phyloP scores from a whole-genome alignment of 2,797 vertebrate species.

The Chaetophractus vellerosus region DNA sequence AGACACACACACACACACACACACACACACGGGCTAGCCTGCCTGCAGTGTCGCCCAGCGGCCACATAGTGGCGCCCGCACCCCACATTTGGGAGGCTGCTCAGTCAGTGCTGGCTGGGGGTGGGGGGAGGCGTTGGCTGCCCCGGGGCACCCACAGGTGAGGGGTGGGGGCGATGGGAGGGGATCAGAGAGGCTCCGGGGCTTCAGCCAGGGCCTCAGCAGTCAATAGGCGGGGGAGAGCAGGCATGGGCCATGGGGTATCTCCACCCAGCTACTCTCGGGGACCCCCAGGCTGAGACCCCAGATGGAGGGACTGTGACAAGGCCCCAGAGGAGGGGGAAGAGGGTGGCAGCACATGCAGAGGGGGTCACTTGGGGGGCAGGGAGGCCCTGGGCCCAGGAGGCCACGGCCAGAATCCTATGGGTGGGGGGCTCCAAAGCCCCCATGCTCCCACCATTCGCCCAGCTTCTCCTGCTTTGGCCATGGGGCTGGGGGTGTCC shows the following conservation, averaged over 20 bases:
- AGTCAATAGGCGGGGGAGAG: too few species aligned
- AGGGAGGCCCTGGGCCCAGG: too few species aligned
- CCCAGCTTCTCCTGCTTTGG: too few species aligned
- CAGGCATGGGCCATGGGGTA: neutral
- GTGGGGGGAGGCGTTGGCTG: rapidly evolving
- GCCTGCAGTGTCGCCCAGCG: neutral
- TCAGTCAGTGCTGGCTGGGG: rapidly evolving
- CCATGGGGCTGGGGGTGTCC: neutral
- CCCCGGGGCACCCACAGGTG: too few species aligned
- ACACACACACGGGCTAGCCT: rapidly evolving
- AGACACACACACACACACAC: neutral
- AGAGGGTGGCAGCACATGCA: too few species aligned
- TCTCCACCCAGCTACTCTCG: neutral
- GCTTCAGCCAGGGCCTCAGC: neutral
- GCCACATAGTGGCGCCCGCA: slow-evolving; percentile 8
- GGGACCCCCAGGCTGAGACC: neutral
- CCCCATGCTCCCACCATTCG: too few species aligned
- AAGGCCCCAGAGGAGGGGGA: too few species aligned
- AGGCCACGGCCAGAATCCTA: too few species aligned
- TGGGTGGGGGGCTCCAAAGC: too few species aligned
- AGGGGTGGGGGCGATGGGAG: too few species aligned
- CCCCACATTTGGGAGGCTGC: neutral
- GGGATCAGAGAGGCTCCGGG: neutral
- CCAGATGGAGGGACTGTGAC: too few species aligned
- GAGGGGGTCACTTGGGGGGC: neutral